Percentiles rank a stretch among this genome's conserved stretches.
phyloP scores from a whole-genome alignment of 2,113 vertebrate genomes.

The Nibea albiflora region DNA sequence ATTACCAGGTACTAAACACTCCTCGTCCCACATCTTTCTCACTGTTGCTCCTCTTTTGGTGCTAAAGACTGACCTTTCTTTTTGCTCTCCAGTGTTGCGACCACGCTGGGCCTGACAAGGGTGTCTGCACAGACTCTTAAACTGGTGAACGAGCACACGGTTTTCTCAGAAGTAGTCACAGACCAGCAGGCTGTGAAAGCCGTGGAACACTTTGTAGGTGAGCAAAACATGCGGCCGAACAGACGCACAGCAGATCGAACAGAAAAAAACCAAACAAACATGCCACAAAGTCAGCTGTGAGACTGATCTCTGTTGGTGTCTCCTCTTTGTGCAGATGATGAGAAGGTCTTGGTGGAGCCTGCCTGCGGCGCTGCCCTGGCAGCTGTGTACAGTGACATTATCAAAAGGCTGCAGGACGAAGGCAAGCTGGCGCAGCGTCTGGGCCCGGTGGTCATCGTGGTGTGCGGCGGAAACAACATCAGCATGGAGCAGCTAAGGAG shows the following conservation, averaged over 20 bases:
- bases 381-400: conserved; percentile 86
- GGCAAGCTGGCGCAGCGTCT: conserved; percentile 78
- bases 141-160: conserved; percentile 80
- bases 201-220: conserved; percentile 89
- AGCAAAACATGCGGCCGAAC: conserved; percentile 58
- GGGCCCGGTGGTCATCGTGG: conserved; percentile 86
- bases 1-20: conserved; percentile 90
- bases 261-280: too few species aligned
- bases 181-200: conserved; percentile 89
- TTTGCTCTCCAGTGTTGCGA: conserved; percentile 86
- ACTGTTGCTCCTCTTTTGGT: not conserved
- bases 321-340: conserved; percentile 86
- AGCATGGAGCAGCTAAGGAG: conserved; percentile 79
- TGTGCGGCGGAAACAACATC: conserved; percentile 91
- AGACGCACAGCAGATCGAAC: not conserved
- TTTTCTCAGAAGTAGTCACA: conserved; percentile 90
- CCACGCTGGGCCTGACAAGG: conserved; percentile 87
- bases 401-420: conserved; percentile 85
- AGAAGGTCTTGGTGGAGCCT: conserved; percentile 91
- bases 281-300: not conserved
- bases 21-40: not conserved
- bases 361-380: conserved; percentile 91
- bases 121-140: conserved; percentile 87
- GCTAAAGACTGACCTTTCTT: not conserved
- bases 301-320: conserved; percentile 7